Evolutionary conservation across 1,140 invertebrate species (phyloP), one percentile per base, ranked within the genome.

Genomic region (Araneus ventricosus): DNA sequence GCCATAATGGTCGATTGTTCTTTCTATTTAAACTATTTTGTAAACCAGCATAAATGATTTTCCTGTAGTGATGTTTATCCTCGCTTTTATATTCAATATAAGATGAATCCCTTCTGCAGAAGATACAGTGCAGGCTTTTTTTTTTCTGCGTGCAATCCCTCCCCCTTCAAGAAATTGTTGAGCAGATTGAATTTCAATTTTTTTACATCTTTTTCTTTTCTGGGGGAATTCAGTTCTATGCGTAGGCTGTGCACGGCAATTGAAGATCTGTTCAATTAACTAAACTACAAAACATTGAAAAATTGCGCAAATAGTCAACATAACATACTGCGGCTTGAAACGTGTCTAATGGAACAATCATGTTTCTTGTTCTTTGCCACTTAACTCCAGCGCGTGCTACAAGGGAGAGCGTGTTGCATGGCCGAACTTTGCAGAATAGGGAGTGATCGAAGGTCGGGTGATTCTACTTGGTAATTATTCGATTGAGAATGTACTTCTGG

Each of bases 291-390:
- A 67, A 27, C 63, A n/a, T 67, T 27, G 10, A n/a, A 30, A 52
- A 82, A 37, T 45, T 45, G 20, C 41, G 22, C n/a, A 14, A 82
- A 37, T 37, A 82, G 79, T 45, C 10, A 34, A 30, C 82, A 27
- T 20, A 84, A 84, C 82, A 84, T 14, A 14, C 10, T n/a, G 82
- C 45, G 2, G 14, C 45, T 14, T 52, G 45, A 52, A 52, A 52
- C 67, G 30, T 57, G 34, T 57, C 79, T 91, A 82, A 91, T 82
- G 79, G 89, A 91, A 91, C 52, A 84, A 79, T 91, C 89, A 91
- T 91, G 75, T 91, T 90, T 52, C 45, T 59, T 59, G 75, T 61
- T 30, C 75, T 84, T 84, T 20, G 20, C 52, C 57, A 30, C 30
- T 75, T 41, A n/a, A 41, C 63, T 14, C 24, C 14, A 67, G 61